A percentile compares a stretch with the other conserved stretches of the same genome.
phyloP scores from a whole-genome alignment of 2,888 invertebrate genomes.

The Heliconius sara region DNA sequence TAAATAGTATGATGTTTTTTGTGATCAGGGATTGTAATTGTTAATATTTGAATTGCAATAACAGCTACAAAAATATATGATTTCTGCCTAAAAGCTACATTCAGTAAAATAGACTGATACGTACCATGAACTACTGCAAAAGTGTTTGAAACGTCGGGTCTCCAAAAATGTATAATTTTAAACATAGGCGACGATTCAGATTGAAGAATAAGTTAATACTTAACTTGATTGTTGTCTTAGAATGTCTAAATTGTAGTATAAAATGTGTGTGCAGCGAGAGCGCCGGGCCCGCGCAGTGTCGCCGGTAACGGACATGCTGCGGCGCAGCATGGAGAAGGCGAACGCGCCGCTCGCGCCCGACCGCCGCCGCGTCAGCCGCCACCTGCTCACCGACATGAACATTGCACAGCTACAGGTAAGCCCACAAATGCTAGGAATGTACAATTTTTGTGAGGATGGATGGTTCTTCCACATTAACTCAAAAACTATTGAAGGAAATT shows the following conservation, averaged over 20 bases:
- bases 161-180: too few species aligned
- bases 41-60: background rate
- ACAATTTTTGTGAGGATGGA: background rate
- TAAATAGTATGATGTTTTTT: background rate
- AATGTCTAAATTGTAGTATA: background rate
- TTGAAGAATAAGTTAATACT: too few species aligned
- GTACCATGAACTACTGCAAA: background rate
- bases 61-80: background rate
- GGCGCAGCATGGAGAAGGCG: constrained; percentile 91
- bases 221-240: background rate
- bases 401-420: constrained; percentile 90
- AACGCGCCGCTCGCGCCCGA: constrained; percentile 93
- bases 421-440: background rate
- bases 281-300: constrained; percentile 89
- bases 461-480: background rate
- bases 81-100: background rate
- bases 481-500: background rate
- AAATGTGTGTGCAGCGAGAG: constrained; percentile 60
- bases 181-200: too few species aligned
- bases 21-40: background rate
- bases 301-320: constrained; percentile 94
- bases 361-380: constrained; percentile 91
- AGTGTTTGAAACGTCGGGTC: too few species aligned
- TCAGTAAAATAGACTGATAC: too few species aligned
- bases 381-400: constrained; percentile 95